Evolutionary conservation across 2,113 vertebrate genomes (phyloP).

Genomic region (Actenoides hombroni): DNA sequence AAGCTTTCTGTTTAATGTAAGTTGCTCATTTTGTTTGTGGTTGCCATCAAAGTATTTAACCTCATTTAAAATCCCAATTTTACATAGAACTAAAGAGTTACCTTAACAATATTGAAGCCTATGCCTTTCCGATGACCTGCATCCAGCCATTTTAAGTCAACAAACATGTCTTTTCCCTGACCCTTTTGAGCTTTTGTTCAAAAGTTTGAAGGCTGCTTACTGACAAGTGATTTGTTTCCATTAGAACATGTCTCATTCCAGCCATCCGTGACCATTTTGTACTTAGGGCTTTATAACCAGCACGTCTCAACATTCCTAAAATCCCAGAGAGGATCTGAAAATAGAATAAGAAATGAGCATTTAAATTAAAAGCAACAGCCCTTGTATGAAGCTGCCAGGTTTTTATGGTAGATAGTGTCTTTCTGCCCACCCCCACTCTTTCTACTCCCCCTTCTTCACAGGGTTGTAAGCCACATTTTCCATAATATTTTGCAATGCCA

Average conservation of each 20-base stretch:
- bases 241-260: conserved; percentile 59
- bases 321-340: conserved; percentile 77
- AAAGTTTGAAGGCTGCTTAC: conserved; percentile 59
- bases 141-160: conserved; percentile 33
- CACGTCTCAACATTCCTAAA: conserved; percentile 77
- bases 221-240: conserved; percentile 73
- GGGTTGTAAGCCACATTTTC: conserved; percentile 48
- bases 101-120: not conserved
- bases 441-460: not conserved
- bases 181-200: conserved; percentile 58
- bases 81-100: not conserved
- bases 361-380: conserved; percentile 75
- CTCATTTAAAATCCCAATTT: not conserved
- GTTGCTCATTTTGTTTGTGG: not conserved
- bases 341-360: conserved; percentile 79
- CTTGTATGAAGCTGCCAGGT: conserved; percentile 59
- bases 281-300: conserved; percentile 66
- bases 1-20: conserved; percentile 22
- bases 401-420: conserved; percentile 62
- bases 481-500: conserved; percentile 27
- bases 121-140: not conserved
- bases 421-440: not conserved
- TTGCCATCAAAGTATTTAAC: conserved; percentile 8
- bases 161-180: conserved; percentile 51
- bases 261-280: conserved; percentile 67